Evolutionary conservation across 2,113 vertebrate genomes (phyloP).

Genomic region (Callocephalon fimbriatum): DNA sequence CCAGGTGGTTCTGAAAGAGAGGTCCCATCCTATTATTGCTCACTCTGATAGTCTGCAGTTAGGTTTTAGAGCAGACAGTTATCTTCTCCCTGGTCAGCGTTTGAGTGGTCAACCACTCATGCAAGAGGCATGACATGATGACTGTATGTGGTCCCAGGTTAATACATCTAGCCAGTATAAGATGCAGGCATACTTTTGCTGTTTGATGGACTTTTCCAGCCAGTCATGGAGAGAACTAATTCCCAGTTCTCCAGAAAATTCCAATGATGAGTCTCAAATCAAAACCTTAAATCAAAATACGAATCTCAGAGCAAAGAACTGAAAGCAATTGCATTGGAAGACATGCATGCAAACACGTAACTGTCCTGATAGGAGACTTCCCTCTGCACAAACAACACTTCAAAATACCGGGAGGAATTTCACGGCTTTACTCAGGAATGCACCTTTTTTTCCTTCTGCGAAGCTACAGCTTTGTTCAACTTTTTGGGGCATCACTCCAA

Average conservation of each 20-base stretch:
- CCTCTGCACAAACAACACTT: not conserved
- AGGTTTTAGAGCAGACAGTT: not conserved
- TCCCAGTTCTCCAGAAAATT: not conserved
- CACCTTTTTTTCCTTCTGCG: fast-evolving
- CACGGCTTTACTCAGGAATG: not conserved
- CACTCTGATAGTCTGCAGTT: not conserved
- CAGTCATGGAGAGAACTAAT: not conserved
- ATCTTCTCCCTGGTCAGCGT: not conserved
- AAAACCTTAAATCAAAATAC: not conserved
- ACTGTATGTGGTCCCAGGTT: not conserved
- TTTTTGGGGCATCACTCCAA: not conserved
- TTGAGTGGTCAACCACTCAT: not conserved
- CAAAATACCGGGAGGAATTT: not conserved
- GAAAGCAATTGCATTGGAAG: not conserved
- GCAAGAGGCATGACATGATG: not conserved
- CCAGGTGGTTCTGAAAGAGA: not conserved
- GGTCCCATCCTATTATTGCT: not conserved
- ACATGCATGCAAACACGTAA: not conserved
- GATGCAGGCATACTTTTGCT: not conserved
- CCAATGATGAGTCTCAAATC: not conserved
- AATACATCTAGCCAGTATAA: not conserved
- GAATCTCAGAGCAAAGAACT: not conserved
- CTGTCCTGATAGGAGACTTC: not conserved
- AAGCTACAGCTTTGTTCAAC: not conserved
- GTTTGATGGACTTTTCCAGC: not conserved